These are phyloP conservation scores for Chamaetylas fuelleborni DNA, from an alignment of 2,113 vertebrate genomes.

Conservation along the genomic window DNA sequence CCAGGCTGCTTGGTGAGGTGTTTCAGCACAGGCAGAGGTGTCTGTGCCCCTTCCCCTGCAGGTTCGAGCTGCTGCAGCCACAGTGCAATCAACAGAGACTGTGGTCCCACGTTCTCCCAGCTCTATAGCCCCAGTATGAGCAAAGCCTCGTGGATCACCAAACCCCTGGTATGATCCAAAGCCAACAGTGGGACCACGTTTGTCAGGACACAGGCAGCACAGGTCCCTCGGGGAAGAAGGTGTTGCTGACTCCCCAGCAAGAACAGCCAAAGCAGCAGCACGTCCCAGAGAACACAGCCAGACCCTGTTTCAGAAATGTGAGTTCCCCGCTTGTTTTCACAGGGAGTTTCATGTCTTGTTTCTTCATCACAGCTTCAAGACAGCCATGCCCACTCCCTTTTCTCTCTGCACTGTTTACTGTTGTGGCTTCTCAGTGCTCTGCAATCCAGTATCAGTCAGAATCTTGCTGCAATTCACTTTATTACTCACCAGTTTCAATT, in stretches of 20 bases:
- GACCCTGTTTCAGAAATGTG: accelerated
- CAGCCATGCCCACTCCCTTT: not conserved
- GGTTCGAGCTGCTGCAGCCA: not conserved
- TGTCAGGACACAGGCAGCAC: not conserved
- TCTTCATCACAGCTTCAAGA: not conserved
- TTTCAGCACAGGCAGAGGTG: not conserved
- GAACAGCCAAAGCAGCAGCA: not conserved
- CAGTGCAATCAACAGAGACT: not conserved
- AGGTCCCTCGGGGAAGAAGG: not conserved
- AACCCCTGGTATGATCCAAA: not conserved
- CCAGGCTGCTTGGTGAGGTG: not conserved
- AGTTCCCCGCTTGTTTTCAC: not conserved
- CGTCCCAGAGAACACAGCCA: accelerated
- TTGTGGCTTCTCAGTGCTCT: not conserved
- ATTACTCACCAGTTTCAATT: not conserved
- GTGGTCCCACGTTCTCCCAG: not conserved
- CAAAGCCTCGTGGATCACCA: not conserved
- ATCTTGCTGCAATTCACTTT: not conserved
- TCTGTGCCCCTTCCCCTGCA: not conserved
- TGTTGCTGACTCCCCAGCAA: not conserved
- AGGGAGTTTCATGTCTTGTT: not conserved
- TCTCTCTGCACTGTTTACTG: not conserved
- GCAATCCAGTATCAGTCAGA: not conserved
- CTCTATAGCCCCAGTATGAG: not conserved
- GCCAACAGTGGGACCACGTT: not conserved